Percentiles rank a stretch among this genome's conserved stretches.
Conservation (phyloP, 2,888 invertebrate species). For the Lepidochitona cinerea region DNA sequence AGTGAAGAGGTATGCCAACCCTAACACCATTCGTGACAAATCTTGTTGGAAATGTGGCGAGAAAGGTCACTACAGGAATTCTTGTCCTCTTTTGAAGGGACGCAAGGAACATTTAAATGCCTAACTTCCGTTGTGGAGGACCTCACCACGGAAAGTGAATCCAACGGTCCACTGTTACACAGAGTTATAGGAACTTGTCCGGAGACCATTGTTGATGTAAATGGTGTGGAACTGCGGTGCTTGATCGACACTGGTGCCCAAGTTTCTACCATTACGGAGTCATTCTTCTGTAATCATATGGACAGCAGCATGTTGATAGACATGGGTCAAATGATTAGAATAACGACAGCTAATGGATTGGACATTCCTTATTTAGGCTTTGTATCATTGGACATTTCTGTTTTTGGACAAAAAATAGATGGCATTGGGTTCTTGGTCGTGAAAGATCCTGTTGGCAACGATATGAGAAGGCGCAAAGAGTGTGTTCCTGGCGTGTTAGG, state of each 20-base stretch:
- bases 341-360: conserved; percentile 12
- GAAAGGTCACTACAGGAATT: background rate
- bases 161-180: conserved; percentile 14
- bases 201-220: background rate
- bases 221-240: background rate
- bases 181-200: conserved; percentile 16
- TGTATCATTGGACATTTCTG: conserved; percentile 3
- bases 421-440: conserved; percentile 7
- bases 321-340: background rate
- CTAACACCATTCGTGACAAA: background rate
- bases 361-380: conserved; percentile 16
- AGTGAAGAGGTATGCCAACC: background rate
- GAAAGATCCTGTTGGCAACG: background rate
- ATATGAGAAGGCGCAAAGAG: background rate
- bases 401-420: conserved; percentile 7
- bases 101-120: conserved; percentile 6
- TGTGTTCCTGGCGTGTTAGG: conserved; percentile 13
- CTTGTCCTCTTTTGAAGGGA: no score
- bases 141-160: background rate
- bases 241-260: conserved; percentile 14
- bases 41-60: background rate
- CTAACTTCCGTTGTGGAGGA: conserved; percentile 10
- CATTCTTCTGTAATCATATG: conserved; percentile 4
- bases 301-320: background rate
- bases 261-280: conserved; percentile 14